Evolutionary conservation across 1,140 invertebrate genomes (phyloP), one percentile per base, ranked within the genome.

Genomic region (Aporrectodea caliginosa): DNA sequence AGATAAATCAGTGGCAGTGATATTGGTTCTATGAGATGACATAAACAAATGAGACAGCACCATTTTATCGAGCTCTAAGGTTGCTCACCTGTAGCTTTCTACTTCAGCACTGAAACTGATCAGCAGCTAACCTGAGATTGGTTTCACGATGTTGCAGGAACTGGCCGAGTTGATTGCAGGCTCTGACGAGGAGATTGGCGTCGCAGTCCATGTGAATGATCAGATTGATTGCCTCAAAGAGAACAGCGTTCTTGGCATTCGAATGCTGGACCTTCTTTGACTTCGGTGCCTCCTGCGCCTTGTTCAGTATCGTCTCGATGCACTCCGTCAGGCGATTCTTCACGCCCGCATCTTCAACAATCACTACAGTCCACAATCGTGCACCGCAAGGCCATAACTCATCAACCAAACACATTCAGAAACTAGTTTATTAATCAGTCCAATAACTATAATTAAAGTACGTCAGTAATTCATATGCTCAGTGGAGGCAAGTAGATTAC

Each of bases 231-330:
- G 98, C 98, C 90, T 99, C 98, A 90, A 99, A 99, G 0, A 99
- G 90, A 27, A 99, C 97, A 69, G 98, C 97, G 91, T 99, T 99
- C 89, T 99, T 99, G 69, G 98, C 98, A 91, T 99, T 99, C 32
- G 97, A 98, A 89, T 99, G 98, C 90, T 99, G 98, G 72, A 99
- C 97, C 90, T 99, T 99, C 90, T 99, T 99, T 33, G 98, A 99
- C 88, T 99, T 99, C 35, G 97, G 97, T 78, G 98, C 96, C 87
- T 99, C 98, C 89, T 99, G 97, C 31, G 97, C 98, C 91, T 99
- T 99, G 87, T 99, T 99, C 83, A 99, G 91, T 85, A 99, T 99
- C n/a, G 97, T 98, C 90, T 99, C 98, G 84, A 99, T 89, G 86
- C 98, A 99, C 90, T 99, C 98, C 85, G 97, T 98, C 58, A 99